Conservation (phyloP, 2,113 vertebrate genomes). For the Spea bombifrons region DNA sequence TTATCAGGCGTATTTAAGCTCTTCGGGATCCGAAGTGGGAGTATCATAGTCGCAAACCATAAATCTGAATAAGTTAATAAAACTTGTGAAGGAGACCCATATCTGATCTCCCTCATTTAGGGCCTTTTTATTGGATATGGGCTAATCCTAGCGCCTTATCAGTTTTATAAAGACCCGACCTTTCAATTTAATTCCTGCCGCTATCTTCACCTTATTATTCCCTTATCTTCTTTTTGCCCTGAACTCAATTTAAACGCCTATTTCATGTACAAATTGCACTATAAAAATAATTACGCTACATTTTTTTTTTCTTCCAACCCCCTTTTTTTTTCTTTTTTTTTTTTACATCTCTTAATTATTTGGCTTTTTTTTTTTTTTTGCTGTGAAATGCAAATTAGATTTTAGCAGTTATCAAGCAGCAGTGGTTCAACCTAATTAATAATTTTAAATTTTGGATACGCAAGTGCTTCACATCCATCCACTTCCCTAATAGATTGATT, state of each 20-base stretch:
- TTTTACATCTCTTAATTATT: conserved; percentile 26
- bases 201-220: conserved; percentile 47
- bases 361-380: conserved; percentile 27
- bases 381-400: conserved; percentile 7
- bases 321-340: neutral
- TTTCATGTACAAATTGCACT: conserved; percentile 41
- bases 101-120: conserved; percentile 41
- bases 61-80: conserved; percentile 46
- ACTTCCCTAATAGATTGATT: too few species aligned
- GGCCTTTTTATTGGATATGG: conserved; percentile 39
- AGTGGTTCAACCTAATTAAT: neutral
- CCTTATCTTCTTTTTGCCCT: conserved; percentile 37
- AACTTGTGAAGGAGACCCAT: conserved; percentile 28
- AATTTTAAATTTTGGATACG: neutral
- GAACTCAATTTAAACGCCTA: conserved; percentile 43
- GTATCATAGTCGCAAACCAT: conserved; percentile 10
- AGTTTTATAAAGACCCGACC: conserved; percentile 42
- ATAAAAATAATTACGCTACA: conserved; percentile 33
- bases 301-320: conserved; percentile 2
- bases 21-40: neutral
- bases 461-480: neutral
- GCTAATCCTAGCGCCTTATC: conserved; percentile 41
- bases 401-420: neutral
- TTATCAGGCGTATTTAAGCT: conserved; percentile 8
- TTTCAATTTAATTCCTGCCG: conserved; percentile 43